Conservation (phyloP, 2,113 vertebrate species). For the Benitochromis conjunctus region DNA sequence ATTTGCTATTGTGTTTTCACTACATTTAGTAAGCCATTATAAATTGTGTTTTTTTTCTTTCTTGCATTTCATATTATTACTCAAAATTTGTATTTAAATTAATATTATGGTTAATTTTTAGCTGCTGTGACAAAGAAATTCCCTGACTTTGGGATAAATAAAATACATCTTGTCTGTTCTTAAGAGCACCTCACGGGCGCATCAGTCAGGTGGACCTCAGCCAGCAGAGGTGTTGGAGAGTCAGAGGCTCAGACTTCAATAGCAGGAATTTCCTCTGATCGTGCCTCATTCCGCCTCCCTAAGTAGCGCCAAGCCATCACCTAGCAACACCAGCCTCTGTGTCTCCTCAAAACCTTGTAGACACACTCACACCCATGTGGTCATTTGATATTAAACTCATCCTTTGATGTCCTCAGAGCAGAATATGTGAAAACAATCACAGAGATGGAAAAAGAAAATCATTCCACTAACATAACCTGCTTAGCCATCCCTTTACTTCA, state of each 20-base stretch:
- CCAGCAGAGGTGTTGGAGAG: neutral
- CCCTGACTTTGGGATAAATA: neutral
- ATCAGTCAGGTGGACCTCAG: neutral
- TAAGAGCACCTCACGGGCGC: neutral
- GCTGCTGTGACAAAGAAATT: neutral
- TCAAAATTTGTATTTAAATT: neutral
- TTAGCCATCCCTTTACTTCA: neutral
- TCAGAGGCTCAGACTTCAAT: neutral
- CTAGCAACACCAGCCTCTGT: constrained; percentile 38
- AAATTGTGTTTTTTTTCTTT: neutral
- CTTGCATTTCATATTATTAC: rapidly evolving
- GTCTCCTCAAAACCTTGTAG: neutral
- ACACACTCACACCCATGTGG: neutral
- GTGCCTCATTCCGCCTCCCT: neutral
- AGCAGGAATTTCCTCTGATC: neutral
- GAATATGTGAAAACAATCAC: neutral
- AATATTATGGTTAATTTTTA: neutral
- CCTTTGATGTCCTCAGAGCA: neutral
- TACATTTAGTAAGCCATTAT: neutral
- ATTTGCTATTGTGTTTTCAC: neutral
- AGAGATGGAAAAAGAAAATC: neutral
- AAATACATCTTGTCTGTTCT: neutral
- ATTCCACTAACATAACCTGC: neutral
- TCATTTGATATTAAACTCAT: neutral
- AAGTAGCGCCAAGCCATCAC: constrained; percentile 10